These are phyloP conservation scores for Gryon sp. DNA, from an alignment of 1,140 invertebrate genomes.

Conservation along the genomic window DNA sequence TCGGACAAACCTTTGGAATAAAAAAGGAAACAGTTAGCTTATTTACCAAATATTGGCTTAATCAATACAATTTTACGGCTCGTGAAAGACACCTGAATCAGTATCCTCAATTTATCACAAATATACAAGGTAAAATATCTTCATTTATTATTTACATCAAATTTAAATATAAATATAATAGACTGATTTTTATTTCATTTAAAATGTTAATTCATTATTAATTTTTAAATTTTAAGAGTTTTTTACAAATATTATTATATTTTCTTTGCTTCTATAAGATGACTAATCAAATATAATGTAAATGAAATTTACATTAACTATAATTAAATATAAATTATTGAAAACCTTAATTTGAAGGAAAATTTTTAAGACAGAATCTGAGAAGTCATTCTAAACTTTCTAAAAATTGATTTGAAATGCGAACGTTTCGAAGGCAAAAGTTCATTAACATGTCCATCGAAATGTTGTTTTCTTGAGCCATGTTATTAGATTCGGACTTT, in stretches of 20 bases:
- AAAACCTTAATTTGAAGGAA: too few relatives aligned
- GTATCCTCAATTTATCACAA: constrained; percentile 87
- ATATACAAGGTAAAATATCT: constrained; percentile 81
- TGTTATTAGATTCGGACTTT: constrained; percentile 25
- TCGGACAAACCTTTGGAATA: constrained; percentile 88
- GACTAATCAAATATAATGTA: too few relatives aligned
- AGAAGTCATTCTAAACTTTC: neutral
- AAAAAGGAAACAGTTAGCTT: constrained; percentile 84
- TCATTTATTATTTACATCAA: too few relatives aligned
- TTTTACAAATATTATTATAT: too few relatives aligned
- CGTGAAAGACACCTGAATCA: constrained; percentile 86
- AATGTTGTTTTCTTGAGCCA: neutral
- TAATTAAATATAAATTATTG: too few relatives aligned
- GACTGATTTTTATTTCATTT: neutral
- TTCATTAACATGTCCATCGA: constrained; percentile 13
- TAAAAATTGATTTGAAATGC: neutral
- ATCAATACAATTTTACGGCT: constrained; percentile 87
- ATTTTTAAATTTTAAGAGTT: too few relatives aligned
- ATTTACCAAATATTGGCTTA: constrained; percentile 86
- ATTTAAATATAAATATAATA: too few relatives aligned
- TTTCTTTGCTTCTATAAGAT: too few relatives aligned
- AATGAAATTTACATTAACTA: too few relatives aligned
- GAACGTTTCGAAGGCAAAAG: neutral
- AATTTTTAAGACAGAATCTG: too few relatives aligned
- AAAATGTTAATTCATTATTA: too few relatives aligned